Conservation (phyloP, 2,888 invertebrate species). For the Lymantria monacha region DNA sequence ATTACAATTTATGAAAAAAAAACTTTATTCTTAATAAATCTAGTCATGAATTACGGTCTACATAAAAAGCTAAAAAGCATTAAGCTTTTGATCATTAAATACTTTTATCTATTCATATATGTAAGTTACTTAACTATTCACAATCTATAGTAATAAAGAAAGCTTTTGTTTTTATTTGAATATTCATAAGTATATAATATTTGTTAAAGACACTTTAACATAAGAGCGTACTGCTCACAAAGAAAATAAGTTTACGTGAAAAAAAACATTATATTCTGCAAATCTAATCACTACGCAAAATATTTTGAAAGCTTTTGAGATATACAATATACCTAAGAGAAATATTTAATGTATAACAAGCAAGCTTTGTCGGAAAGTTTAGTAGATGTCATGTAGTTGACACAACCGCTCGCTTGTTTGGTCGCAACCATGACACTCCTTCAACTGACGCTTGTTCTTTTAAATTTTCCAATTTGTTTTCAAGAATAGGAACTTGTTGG, state of each 20-base stretch:
- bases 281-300: neutral
- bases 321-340: constrained; percentile 5
- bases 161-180: neutral
- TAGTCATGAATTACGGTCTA: too few species aligned
- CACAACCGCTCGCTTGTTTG: constrained; percentile 31
- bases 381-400: constrained; percentile 44
- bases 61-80: neutral
- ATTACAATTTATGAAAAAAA: too few species aligned
- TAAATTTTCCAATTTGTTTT: constrained; percentile 3
- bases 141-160: neutral
- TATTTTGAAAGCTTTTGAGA: constrained; percentile 3
- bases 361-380: constrained; percentile 14
- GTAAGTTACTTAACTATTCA: neutral
- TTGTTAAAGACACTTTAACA: neutral
- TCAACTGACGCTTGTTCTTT: constrained; percentile 9
- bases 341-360: constrained; percentile 16
- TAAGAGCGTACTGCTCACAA: neutral
- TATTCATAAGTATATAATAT: neutral
- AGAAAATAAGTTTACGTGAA: neutral
- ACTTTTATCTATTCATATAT: neutral
- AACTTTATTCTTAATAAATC: too few species aligned
- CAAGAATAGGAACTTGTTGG: neutral
- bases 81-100: neutral
- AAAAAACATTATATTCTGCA: neutral
- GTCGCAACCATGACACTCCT: constrained; percentile 16